Base-by-base conservation (phyloP, 2,888 invertebrate species). In the Trypoxylon attenuatum region DNA sequence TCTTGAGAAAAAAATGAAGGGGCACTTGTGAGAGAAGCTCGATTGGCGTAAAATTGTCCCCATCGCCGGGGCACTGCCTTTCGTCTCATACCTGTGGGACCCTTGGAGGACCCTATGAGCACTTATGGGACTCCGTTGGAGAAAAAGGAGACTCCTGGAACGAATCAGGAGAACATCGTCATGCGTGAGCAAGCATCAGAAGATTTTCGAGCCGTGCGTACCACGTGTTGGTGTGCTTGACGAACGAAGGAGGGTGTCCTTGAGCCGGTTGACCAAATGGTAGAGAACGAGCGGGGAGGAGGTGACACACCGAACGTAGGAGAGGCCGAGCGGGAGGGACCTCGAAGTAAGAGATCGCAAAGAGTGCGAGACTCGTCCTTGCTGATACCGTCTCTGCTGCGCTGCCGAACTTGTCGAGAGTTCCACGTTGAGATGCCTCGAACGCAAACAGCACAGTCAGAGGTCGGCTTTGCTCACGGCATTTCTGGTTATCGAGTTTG, bases 201-300 rank as follows among this genome's bases (percentile, higher is more conserved):
- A 49, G 54, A 67, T 70, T 72, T 72, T 64, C 47, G 57, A 56
- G 33, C n/a, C 49, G 59, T 33, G 62, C 29, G 62, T 58, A 50
- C 69, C 64, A 64, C 69, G 72, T 60, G 71, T 69, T 65, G 53
- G 55, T 66, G 41, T 67, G 66, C 57, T 67, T 58, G 63, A 56
- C 63, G 41, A 59, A 54, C 47, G 60, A 57, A 65, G 57, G 45
- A 57, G 56, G 50, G 47, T 74, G 64, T 74, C 73, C 73, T 73
- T 73, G 73, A 74, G 73, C 68, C 55, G 71, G 49, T 68, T 71
- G 74, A 68, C 74, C 73, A 59, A 71, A 71, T 63, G 63, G 58
- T 46, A 52, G 42, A 49, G 51, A 23, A 46, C 13, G 55, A 25
- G 56, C 54, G 49, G 33, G 27, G 51, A 46, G 47, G 41, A 52